These are phyloP conservation scores for Caranx melampygus DNA, from an alignment of 2,113 vertebrate genomes.

Conservation along the genomic window DNA sequence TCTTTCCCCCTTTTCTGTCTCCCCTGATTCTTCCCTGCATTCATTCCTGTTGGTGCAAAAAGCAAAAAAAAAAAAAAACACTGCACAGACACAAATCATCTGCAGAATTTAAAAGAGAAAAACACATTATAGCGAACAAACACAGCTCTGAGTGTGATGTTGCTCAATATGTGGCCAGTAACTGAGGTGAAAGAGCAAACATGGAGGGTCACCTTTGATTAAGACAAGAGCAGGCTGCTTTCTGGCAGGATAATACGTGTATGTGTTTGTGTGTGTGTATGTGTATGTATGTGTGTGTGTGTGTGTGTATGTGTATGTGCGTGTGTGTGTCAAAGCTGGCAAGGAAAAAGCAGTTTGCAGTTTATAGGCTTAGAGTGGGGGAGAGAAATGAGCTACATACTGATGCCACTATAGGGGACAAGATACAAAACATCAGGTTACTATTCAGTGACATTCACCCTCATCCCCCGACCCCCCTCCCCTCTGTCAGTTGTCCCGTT, in stretches of 20 bases:
- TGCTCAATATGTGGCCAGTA: background rate
- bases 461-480: background rate
- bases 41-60: slow-evolving; percentile 7
- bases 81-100: background rate
- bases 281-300: slow-evolving; percentile 5
- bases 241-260: slow-evolving; percentile 23
- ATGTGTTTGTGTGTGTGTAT: slow-evolving; percentile 17
- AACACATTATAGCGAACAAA: background rate
- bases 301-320: slow-evolving; percentile 2
- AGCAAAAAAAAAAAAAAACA: background rate
- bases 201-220: slow-evolving; percentile 9
- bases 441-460: slow-evolving; percentile 15
- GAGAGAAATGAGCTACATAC: slow-evolving; percentile 64
- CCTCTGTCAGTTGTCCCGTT: background rate
- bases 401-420: slow-evolving; percentile 64
- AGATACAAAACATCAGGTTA: slow-evolving; percentile 30
- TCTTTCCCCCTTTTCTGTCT: slow-evolving; percentile 47
- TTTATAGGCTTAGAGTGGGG: slow-evolving; percentile 61
- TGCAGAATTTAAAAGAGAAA: background rate
- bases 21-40: slow-evolving; percentile 14
- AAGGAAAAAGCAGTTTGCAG: slow-evolving; percentile 43
- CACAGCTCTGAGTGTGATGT: background rate
- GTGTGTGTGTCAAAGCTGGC: slow-evolving; percentile 29
- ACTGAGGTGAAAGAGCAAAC: slow-evolving; percentile 21
- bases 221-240: slow-evolving; percentile 4